phyloP scores from a whole-genome alignment of 2,113 vertebrate species.

The Colossoma macropomum region DNA sequence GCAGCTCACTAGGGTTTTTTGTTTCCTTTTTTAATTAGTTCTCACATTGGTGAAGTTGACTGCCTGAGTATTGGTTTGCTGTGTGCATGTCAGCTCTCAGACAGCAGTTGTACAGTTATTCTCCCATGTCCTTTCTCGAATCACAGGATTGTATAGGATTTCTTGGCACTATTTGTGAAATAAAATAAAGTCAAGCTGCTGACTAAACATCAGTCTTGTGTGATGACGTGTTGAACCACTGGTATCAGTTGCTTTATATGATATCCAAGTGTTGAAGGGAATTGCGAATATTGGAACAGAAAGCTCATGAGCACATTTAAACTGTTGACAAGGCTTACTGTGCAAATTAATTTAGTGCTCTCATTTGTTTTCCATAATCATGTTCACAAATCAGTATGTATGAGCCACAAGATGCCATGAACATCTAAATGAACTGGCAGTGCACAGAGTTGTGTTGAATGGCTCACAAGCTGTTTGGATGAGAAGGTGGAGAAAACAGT shows the following conservation, averaged over 20 bases:
- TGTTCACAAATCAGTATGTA: too few relatives aligned
- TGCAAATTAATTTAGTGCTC: too few relatives aligned
- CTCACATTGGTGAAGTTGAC: slow-evolving; percentile 37
- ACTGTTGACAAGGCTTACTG: too few relatives aligned
- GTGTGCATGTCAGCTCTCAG: slow-evolving; percentile 45
- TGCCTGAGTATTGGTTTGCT: slow-evolving; percentile 50
- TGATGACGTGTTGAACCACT: not conserved
- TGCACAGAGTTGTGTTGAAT: accelerated
- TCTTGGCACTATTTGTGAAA: slow-evolving; percentile 59
- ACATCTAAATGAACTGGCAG: too few relatives aligned
- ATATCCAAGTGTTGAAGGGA: too few relatives aligned
- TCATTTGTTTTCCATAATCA: too few relatives aligned
- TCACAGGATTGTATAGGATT: slow-evolving; percentile 58
- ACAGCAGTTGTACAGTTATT: slow-evolving; percentile 54
- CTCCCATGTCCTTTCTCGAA: slow-evolving; percentile 3
- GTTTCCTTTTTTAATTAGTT: slow-evolving; percentile 1
- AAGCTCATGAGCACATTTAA: too few relatives aligned
- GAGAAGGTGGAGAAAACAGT: too few relatives aligned
- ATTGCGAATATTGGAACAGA: too few relatives aligned
- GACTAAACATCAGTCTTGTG: slow-evolving; percentile 25
- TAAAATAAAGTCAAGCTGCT: slow-evolving; percentile 58
- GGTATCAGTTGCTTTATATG: not conserved
- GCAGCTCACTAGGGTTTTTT: slow-evolving; percentile 21
- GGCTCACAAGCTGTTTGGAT: too few relatives aligned
- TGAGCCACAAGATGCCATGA: too few relatives aligned